Base-by-base conservation (phyloP, 2,888 invertebrate genomes). In the Pandemis cinnamomeana region DNA sequence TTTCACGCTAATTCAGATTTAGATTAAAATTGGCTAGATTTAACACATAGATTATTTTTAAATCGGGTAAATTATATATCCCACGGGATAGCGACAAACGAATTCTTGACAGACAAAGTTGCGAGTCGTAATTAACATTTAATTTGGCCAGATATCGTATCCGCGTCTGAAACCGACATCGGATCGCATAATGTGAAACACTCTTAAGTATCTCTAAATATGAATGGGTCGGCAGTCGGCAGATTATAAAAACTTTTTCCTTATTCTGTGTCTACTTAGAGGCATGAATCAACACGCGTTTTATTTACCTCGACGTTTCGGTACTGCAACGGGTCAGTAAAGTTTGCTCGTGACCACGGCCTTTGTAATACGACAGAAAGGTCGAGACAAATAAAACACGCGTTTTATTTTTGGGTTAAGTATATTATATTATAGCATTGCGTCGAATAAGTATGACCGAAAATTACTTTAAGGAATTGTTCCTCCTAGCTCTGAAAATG, bases 321-420 rank as follows among this genome's bases (percentile, higher is more conserved):
- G 15, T n/a, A 55, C 15, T 55, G 55, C 55, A 55, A 55, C 55
- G 20, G 55, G 15, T 55, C 20, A 55, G 55, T 55, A 20, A 15
- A 55, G 55, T 55, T 55, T 55, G 55, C 55, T 55, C 20, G 55
- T 55, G 55, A 55, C 55, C 55, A 55, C 55, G 20, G 55, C 55
- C 55, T 55, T 55, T 55, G 55, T 55, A 15, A 55, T 20, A 20
- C 55, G 55, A 20, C 55, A 55, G 20, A 55, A 55, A 15, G 55
- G 55, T n/a, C 55, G 20, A 55, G 55, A 8, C 15, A 67, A 67
- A 44, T 55, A 53, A 53, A 15, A 53, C 51, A n/a, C 53, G 64
- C 13, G 42, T 27, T 64, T n/a, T 53, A 46, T 55, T 55, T 55
- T 55, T 20, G 55, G 55, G 55, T 7, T 20, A 20, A 20, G 20